Conservation (phyloP, 2,888 invertebrate species). For the Ochropleura leucogaster region DNA sequence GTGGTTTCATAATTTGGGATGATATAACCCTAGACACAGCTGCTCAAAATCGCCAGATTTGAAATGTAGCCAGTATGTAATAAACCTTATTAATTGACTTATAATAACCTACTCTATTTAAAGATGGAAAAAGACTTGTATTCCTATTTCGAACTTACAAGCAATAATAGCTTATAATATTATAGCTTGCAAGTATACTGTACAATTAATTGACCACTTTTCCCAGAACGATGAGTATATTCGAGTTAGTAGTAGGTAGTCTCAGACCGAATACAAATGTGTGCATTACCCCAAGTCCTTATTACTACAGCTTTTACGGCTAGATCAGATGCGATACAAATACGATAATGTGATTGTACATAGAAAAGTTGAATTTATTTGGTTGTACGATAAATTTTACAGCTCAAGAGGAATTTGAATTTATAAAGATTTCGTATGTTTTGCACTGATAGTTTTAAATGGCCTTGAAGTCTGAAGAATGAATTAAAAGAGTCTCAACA, state of each 20-base stretch:
- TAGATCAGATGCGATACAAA: conserved; percentile 46
- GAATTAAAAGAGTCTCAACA: neutral
- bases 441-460: neutral
- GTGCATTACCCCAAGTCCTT: conserved; percentile 35
- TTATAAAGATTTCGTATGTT: neutral
- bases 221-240: conserved; percentile 22
- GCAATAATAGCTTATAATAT: too few species aligned
- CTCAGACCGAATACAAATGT: conserved; percentile 48
- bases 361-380: conserved; percentile 33
- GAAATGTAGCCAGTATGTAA: neutral
- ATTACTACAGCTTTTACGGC: conserved; percentile 27
- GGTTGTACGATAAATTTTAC: neutral
- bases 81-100: neutral
- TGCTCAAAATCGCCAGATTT: neutral
- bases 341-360: conserved; percentile 57
- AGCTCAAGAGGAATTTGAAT: neutral
- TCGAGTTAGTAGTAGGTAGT: conserved; percentile 11
- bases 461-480: neutral
- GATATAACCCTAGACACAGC: conserved; percentile 22
- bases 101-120: neutral
- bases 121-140: neutral
- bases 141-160: neutral
- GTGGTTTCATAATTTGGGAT: conserved; percentile 30
- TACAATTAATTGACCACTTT: conserved; percentile 20
- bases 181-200: too few species aligned